Evolutionary conservation across 2,113 vertebrate genomes (phyloP), one percentile per base, ranked within the genome.

Genomic region (Chamaetylas fuelleborni): DNA sequence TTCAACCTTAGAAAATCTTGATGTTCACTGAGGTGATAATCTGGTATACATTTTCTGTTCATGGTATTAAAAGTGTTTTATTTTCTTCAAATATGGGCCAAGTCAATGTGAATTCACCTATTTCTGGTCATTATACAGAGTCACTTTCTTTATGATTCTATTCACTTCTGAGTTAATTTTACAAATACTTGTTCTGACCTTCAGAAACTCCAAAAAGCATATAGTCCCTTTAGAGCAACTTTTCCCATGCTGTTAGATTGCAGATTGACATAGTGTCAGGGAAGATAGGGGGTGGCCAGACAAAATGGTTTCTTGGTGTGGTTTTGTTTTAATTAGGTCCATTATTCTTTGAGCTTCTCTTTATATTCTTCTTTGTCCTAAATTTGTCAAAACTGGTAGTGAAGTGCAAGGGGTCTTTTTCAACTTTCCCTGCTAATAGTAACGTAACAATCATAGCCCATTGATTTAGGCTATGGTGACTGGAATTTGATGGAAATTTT

Each of bases 391-490:
- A 82, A 50, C 17, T 33, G 42, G 3, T 67, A 8, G 20, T 77
- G 20, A 64, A 70, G 17, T 53, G 26, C 19, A 77, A 86, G 50
- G 25, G 11, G 11, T 73, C 12, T 67, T 62, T 51, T 66, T 92
- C 19, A 56, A 8, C 28, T 90, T 71, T 22, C 6, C 26, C 14
- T n/a, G 7, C 8, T 33, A 50, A 9, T 2, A 9, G 20, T 57
- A 51, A n/a, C 0, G 0, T 29, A 53, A 12, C 6, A 11, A 28
- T 28, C 26, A 29, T 18, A 29, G 26, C 50, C 50, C 50, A 15
- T 58, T 66, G 33, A 69, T 81, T 64, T 64, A 90, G 54, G 15
- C 40, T 48, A 29, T 36, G 22, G 10, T 4, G 8, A 40, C 19
- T 86, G 64, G 31, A 72, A 34, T 60, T 90, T 1, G 6, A 23